phyloP scores from a whole-genome alignment of 2,888 invertebrate genomes.

The Arge pagana region DNA sequence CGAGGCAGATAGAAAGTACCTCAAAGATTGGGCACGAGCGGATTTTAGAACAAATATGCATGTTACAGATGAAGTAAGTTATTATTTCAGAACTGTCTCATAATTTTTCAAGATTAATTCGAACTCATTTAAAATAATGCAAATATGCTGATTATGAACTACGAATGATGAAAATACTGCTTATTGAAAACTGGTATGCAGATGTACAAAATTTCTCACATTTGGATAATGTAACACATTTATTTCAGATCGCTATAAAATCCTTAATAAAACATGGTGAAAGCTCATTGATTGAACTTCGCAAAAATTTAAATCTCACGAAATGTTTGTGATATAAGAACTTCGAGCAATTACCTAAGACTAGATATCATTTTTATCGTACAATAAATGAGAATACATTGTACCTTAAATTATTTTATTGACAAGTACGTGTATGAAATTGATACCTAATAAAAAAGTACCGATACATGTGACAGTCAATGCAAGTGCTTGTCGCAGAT shows the following conservation, averaged over 20 bases:
- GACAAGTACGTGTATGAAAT: conserved; percentile 66
- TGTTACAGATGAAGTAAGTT: conserved; percentile 69
- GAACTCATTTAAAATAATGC: background rate
- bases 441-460: conserved; percentile 70
- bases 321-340: conserved; percentile 43
- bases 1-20: conserved; percentile 65
- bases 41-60: conserved; percentile 76
- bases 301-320: conserved; percentile 67
- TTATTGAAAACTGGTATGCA: background rate
- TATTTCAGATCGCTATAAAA: conserved; percentile 64
- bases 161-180: background rate
- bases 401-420: conserved; percentile 47
- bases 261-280: conserved; percentile 72
- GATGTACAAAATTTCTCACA: conserved; percentile 5
- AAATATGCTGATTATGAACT: background rate
- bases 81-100: background rate
- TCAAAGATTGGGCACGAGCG: conserved; percentile 73
- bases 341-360: conserved; percentile 14
- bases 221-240: background rate
- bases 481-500: conserved; percentile 67
- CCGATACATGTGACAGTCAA: conserved; percentile 73
- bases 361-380: conserved; percentile 6
- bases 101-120: background rate
- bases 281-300: conserved; percentile 71
- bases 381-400: conserved; percentile 2